These are phyloP conservation scores for Dinocampus coccinellae DNA, from an alignment of 2,888 invertebrate species.

Conservation along the genomic window DNA sequence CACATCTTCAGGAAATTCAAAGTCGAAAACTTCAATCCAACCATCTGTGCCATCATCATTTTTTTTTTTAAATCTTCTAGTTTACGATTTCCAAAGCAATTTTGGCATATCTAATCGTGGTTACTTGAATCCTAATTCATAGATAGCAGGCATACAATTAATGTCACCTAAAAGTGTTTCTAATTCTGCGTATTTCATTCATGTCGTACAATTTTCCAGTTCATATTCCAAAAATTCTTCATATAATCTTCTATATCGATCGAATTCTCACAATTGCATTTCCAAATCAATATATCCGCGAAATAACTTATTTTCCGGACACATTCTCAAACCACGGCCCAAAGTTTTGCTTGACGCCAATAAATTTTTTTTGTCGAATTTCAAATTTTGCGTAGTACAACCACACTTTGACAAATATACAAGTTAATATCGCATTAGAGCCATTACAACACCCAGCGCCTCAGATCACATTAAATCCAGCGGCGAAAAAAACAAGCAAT, in stretches of 20 bases:
- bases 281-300: constrained; percentile 98
- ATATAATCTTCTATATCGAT: constrained; percentile 95
- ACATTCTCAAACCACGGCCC: constrained; percentile 94
- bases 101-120: constrained; percentile 97
- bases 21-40: no score
- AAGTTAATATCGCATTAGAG: no score
- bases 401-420: constrained; percentile 99
- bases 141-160: constrained; percentile 93
- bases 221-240: constrained; percentile 97
- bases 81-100: constrained; percentile 98
- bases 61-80: no score
- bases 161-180: constrained; percentile 95
- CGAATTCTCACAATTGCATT: constrained; percentile 97
- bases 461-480: no score
- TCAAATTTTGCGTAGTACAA: constrained; percentile 97
- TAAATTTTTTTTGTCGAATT: constrained; percentile 93
- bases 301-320: constrained; percentile 97
- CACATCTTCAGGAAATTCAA: no score
- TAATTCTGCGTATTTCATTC: constrained; percentile 99
- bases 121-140: constrained; percentile 94
- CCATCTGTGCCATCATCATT: no score
- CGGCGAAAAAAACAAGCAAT: no score
- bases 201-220: constrained; percentile 97
- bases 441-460: no score
- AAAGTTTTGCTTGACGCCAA: constrained; percentile 89